Evolutionary conservation across 2,113 vertebrate genomes (phyloP).

Genomic region (Engraulis encrasicolus): DNA sequence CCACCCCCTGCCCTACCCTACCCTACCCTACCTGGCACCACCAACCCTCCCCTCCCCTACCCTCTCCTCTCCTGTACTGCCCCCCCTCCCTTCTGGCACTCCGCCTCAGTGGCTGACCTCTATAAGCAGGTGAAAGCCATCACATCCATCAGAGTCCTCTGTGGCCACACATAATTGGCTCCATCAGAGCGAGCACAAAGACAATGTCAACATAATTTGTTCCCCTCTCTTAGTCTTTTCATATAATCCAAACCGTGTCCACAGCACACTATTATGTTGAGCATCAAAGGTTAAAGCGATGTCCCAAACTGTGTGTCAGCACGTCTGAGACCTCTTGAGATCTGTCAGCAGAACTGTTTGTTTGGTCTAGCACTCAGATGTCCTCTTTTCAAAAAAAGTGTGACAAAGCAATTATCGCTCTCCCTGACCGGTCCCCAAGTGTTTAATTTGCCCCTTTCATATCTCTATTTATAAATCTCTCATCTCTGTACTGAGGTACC

Average conservation of each 20-base stretch:
- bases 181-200: not conserved
- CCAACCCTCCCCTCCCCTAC: not conserved
- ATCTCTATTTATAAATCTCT: too few species aligned
- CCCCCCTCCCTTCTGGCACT: not conserved
- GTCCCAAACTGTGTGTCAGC: not conserved
- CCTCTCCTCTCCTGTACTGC: not conserved
- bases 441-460: not conserved
- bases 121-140: constrained; percentile 38
- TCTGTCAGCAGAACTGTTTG: constrained; percentile 16
- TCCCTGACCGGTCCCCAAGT: not conserved
- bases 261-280: constrained; percentile 29
- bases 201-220: constrained; percentile 41
- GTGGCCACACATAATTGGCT: constrained; percentile 33
- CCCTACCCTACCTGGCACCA: too few species aligned
- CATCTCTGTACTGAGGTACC: too few species aligned
- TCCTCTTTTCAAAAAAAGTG: not conserved
- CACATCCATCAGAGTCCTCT: constrained; percentile 29
- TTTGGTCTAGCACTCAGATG: not conserved
- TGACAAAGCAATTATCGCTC: not conserved
- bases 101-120: not conserved
- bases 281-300: constrained; percentile 35
- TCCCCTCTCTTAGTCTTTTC: constrained; percentile 31
- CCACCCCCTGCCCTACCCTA: not conserved
- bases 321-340: constrained; percentile 11
- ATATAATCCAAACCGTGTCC: constrained; percentile 18